Base-by-base conservation (phyloP, 2,888 invertebrate genomes). In the Monopis laevigella region DNA sequence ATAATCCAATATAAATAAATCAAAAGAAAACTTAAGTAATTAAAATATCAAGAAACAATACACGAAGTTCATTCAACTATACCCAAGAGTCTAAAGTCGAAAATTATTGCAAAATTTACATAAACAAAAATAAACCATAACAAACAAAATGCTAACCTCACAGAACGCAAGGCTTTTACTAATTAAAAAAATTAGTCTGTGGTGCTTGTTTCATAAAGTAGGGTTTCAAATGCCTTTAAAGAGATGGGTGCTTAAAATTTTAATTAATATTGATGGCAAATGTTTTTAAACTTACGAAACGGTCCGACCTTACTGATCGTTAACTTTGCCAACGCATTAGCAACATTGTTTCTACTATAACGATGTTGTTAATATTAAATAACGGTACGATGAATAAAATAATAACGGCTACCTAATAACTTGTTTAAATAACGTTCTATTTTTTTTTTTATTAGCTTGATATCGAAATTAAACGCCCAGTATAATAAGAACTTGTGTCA, bases 191-290 rank as follows among this genome's bases (percentile, higher is more conserved):
- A 29, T 8, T 36, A 21, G 4, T 21, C 21, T 21, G 13, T 21
- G n/a, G 11, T 12, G 16, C 13, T 36, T 36, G 18, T 35, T 35
- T 35, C 36, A 11, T 19, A 21, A 36, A 32, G 21, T 21, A 21
- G 12, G 36, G 19, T 34, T 16, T 14, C 29, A 3, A 2, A 29
- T 29, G 36, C 3, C 21, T 17, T 11, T 36, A 36, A 36, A 36
- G 36, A 40, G 26, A 18, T 12, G 11, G 17, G 28, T 19, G 42
- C 41, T 45, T 45, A 45, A 47, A 43, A 47, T 47, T 45, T 42
- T 45, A 47, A 47, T 47, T 47, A 47, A 47, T 47, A 47, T 46
- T 44, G 45, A 47, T 42, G 45, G 14, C 27, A 34, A 40, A 40
- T 43, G 43, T 43, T 43, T 29, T 19, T 29, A 11, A 40, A 40